Base-by-base conservation (phyloP, 2,888 invertebrate genomes). In the Nomada flava region DNA sequence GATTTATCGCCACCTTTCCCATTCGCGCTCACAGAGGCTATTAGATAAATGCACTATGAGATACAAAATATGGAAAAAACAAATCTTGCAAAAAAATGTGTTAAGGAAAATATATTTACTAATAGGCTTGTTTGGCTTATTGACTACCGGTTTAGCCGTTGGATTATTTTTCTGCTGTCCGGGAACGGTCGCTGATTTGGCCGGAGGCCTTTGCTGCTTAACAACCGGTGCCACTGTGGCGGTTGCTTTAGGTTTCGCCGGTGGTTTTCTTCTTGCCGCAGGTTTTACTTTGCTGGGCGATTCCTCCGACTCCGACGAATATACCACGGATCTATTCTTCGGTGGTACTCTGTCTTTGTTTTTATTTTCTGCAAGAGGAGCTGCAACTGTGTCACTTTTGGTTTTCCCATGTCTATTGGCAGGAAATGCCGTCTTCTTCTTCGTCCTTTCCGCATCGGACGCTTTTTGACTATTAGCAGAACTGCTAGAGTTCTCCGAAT, bases 171-270 rank as follows among this genome's bases (percentile, higher is more conserved):
- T 92, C 53, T 93, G 92, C 57, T 90, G 91, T 10, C 72, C 71
- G 20, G 86, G 67, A 36, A 84, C 73, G 44, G 90, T 91, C 26
- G 89, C 74, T 26, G 94, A 86, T 90, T 95, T 95, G 26, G 92
- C 90, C 52, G 93, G 88, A 0, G 94, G 92, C 92, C 95, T 95
- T 10, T 94, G 94, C 26, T 91, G 89, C 93, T 95, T 96, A 3
- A 93, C 88, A 36, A 94, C 93, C 26, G 95, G 95, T 20, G 96
- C 95, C 10, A 96, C 95, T 0, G 95, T 95, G 2, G 95, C 95
- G 10, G 95, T 95, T 15, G 95, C 95, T 94, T 96, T 96, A 0
- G 96, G 95, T 93, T 96, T 96, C 0, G 94, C 93, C 9, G 94
- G 94, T 88, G 94, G 91, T 94, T 95, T 95, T 93, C 95, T 92